Conservation (phyloP, 2,113 vertebrate genomes). For the Antennarius striatus region DNA sequence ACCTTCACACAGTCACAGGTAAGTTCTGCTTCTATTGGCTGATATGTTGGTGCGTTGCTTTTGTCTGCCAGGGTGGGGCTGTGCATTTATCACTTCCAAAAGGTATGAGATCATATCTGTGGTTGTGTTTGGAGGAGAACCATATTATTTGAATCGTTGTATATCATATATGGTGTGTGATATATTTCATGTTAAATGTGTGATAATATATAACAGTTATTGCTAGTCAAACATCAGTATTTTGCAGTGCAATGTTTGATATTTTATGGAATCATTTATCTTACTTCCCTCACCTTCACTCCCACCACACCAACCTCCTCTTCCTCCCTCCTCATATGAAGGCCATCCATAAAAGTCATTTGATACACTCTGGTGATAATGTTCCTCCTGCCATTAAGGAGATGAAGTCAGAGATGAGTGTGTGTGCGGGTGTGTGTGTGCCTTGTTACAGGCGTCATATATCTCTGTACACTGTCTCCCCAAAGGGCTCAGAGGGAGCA, state of each 20-base stretch:
- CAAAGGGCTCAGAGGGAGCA: slow-evolving; percentile 20
- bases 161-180: too few species aligned
- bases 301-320: slow-evolving; percentile 20
- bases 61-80: too few species aligned
- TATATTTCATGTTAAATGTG: too few species aligned
- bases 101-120: too few species aligned
- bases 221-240: too few species aligned
- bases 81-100: too few species aligned
- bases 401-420: slow-evolving; percentile 43
- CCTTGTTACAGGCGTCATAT: slow-evolving; percentile 42
- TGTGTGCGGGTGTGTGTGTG: slow-evolving; percentile 2
- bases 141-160: too few species aligned
- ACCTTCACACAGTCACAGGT: too few species aligned
- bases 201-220: too few species aligned
- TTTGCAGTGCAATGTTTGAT: background rate
- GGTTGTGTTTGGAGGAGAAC: too few species aligned
- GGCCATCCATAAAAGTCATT: slow-evolving; percentile 55
- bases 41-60: too few species aligned
- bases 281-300: slow-evolving; percentile 2
- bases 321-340: slow-evolving; percentile 36
- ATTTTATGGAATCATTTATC: background rate
- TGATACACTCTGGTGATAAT: slow-evolving; percentile 52
- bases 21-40: too few species aligned
- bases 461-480: slow-evolving; percentile 41
- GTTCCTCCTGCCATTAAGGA: slow-evolving; percentile 53